Evolutionary conservation across 2,113 vertebrate genomes (phyloP).

Genomic region (Sclerurus mexicanus): DNA sequence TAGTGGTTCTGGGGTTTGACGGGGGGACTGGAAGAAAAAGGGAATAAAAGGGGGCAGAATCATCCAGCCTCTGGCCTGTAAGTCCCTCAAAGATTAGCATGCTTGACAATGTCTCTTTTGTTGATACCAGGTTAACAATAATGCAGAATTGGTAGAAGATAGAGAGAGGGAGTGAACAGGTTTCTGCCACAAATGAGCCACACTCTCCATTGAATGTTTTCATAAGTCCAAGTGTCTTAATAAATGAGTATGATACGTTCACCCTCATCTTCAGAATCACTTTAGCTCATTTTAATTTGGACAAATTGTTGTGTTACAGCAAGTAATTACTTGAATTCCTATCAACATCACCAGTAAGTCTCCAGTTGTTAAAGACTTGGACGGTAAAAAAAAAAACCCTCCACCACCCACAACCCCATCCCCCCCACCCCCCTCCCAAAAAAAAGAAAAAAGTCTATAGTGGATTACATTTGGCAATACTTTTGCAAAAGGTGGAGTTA

Average conservation of each 20-base stretch:
- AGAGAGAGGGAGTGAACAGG: not conserved
- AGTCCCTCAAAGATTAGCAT: not conserved
- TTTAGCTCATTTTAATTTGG: not conserved
- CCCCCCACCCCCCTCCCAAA: no score
- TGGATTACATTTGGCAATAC: not conserved
- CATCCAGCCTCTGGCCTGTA: not conserved
- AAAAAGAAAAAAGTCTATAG: not conserved
- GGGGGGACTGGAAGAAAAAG: not conserved
- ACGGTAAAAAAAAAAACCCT: not conserved
- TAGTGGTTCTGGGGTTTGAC: not conserved
- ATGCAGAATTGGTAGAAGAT: not conserved
- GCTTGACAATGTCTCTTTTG: not conserved
- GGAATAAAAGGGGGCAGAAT: not conserved
- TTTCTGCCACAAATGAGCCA: not conserved
- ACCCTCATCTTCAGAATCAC: not conserved
- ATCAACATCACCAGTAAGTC: not conserved
- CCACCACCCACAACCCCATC: no score
- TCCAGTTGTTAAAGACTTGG: not conserved
- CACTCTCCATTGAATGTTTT: not conserved
- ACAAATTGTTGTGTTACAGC: not conserved
- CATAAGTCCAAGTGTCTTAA: fast-evolving
- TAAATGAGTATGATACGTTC: not conserved
- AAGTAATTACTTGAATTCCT: not conserved
- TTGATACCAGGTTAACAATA: not conserved
- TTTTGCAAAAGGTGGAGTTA: not conserved